phyloP scores from a whole-genome alignment of 2,113 vertebrate species.

The Fukomys damarensis region DNA sequence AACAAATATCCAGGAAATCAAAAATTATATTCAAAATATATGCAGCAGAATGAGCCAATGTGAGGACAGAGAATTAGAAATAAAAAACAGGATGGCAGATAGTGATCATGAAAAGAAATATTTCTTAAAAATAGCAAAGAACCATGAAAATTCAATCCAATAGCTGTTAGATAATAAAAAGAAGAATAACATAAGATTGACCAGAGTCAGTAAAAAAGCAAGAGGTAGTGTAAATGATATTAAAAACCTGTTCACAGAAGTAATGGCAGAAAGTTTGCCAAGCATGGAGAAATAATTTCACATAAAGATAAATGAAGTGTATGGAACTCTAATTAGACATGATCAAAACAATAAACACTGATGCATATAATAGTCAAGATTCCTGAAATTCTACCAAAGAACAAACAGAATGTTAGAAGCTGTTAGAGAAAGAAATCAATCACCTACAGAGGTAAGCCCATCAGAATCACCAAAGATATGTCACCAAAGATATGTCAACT shows the following conservation, averaged over 20 bases:
- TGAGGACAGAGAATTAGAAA: neutral
- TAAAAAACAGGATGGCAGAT: neutral
- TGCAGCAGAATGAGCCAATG: neutral
- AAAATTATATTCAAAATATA: neutral
- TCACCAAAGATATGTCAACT: too few species aligned
- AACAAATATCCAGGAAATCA: neutral
- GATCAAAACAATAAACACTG: neutral
- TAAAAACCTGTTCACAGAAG: neutral
- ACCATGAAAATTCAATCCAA: neutral
- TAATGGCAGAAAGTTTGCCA: neutral
- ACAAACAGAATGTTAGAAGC: neutral
- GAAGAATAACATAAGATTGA: neutral
- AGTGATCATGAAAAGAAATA: neutral
- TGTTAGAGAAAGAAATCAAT: neutral
- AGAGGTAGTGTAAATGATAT: neutral
- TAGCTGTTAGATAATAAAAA: neutral
- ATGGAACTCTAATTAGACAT: neutral
- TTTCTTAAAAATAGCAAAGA: neutral
- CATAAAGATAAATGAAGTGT: neutral
- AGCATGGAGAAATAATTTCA: neutral
- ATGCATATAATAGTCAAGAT: neutral
- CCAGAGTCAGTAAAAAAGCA: neutral
- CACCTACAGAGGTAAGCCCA: neutral
- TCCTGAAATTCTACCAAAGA: neutral
- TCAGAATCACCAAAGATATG: too few species aligned